Evolutionary conservation across 1,140 invertebrate species (phyloP).

Genomic region (Dysdera silvatica): DNA sequence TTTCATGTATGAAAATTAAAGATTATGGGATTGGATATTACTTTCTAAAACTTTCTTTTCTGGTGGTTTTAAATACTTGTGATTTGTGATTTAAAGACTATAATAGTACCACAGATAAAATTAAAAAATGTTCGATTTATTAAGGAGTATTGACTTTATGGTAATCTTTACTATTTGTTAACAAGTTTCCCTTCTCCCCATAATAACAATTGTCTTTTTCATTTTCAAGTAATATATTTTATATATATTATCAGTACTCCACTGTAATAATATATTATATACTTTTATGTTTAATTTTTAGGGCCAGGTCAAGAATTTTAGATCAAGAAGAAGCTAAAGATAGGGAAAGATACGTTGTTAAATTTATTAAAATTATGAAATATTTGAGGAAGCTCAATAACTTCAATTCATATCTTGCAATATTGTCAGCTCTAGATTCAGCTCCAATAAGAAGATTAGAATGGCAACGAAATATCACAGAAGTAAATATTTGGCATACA

Average conservation of each 20-base stretch:
- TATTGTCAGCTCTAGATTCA: constrained; percentile 92
- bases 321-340: constrained; percentile 78
- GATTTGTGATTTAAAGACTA: no score
- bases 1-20: no score
- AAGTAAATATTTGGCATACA: constrained; percentile 49
- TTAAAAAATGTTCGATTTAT: neutral
- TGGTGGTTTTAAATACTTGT: no score
- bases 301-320: constrained; percentile 69
- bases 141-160: neutral
- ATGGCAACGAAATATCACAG: constrained; percentile 83
- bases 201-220: neutral
- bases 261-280: constrained; percentile 7
- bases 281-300: constrained; percentile 36
- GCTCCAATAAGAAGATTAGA: constrained; percentile 88
- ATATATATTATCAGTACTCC: neutral
- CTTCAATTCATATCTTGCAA: constrained; percentile 95
- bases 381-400: constrained; percentile 93
- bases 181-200: neutral
- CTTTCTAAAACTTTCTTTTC: no score
- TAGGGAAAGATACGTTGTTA: constrained; percentile 89
- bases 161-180: neutral
- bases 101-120: no score
- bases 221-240: neutral
- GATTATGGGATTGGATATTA: no score
- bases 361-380: constrained; percentile 99